Conservation (phyloP, 2,888 invertebrate genomes). For the Belgica antarctica region DNA sequence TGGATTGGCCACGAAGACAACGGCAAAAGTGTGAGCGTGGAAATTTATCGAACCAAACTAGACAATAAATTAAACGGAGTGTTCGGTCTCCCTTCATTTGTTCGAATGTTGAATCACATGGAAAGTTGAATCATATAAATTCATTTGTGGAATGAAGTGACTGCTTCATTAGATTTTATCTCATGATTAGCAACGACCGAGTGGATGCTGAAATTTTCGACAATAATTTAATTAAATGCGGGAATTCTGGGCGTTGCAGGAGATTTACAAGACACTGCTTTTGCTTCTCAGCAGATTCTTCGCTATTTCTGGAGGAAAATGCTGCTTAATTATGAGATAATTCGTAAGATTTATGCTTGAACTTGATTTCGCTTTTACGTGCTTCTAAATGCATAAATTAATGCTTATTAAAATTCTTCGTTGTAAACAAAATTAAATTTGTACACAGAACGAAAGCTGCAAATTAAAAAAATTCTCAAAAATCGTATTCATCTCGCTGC, state of each 20-base stretch:
- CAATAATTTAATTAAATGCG: constrained; percentile 23
- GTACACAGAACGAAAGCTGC: constrained; percentile 1
- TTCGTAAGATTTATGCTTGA: background rate
- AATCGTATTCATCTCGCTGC: background rate
- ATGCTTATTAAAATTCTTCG: constrained; percentile 33
- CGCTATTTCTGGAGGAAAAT: background rate
- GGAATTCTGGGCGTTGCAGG: background rate
- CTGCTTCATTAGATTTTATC: background rate
- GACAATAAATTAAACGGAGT: constrained; percentile 18
- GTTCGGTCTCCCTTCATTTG: constrained; percentile 23
- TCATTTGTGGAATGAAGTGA: background rate
- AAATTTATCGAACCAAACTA: constrained; percentile 21
- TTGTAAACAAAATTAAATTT: constrained; percentile 22
- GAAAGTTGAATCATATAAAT: constrained; percentile 20
- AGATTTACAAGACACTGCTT: background rate
- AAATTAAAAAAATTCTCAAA: background rate
- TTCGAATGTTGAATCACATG: constrained; percentile 12
- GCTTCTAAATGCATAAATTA: background rate
- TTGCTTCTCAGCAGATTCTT: too few relatives aligned
- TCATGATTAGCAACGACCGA: background rate
- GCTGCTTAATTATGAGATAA: background rate
- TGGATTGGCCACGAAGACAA: too few relatives aligned
- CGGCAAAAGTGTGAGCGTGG: background rate
- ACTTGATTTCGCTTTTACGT: constrained; percentile 20
- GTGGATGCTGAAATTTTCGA: background rate